phyloP scores from a whole-genome alignment of 2,113 vertebrate genomes.

The Sus scrofa region T2T-Sscrofa CM000821.6:13394501-13395000 shows the following conservation, averaged over 20 bases:
- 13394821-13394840: neutral
- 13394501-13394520: slow-evolving; percentile 11
- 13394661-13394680: neutral
- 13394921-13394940: slow-evolving; percentile 89
- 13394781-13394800: neutral
- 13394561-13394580: neutral
- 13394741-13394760: neutral
- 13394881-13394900: slow-evolving; percentile 87
- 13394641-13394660: neutral
- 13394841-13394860: neutral
- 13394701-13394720: neutral
- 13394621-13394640: neutral
- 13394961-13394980: slow-evolving; percentile 88
- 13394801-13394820: neutral
- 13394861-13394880: slow-evolving; percentile 66
- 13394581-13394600: neutral
- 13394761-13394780: neutral
- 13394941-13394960: slow-evolving; percentile 90
- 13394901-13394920: slow-evolving; percentile 87
- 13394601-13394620: neutral
- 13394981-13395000: slow-evolving; percentile 86
- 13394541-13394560: neutral
- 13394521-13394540: neutral
- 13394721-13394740: neutral
- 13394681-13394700: neutral